phyloP scores from a whole-genome alignment of 2,888 invertebrate species.

The Vesta saturnalis region DNA sequence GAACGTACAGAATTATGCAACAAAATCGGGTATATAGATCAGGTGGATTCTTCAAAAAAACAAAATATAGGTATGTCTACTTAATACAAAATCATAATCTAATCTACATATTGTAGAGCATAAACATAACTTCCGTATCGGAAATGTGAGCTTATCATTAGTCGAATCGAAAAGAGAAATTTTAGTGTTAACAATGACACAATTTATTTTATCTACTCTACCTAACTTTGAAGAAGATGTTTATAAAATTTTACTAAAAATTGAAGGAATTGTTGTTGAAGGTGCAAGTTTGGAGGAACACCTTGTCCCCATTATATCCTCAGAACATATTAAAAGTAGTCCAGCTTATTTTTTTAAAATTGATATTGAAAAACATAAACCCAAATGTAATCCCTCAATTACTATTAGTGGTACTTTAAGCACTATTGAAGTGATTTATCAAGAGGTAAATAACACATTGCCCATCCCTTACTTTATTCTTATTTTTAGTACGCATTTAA shows the following conservation, averaged over 20 bases:
- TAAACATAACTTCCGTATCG: conserved; percentile 78
- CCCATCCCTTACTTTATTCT: background rate
- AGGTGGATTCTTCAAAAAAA: conserved; percentile 41
- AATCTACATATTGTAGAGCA: conserved; percentile 66
- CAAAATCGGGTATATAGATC: conserved; percentile 55
- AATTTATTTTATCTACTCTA: conserved; percentile 64
- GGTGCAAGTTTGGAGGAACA: conserved; percentile 79
- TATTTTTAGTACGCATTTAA: conserved; percentile 73
- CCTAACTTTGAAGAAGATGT: conserved; percentile 53
- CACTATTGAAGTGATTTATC: conserved; percentile 79
- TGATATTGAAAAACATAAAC: conserved; percentile 78
- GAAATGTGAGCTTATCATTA: conserved; percentile 76
- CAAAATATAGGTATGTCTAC: conserved; percentile 46
- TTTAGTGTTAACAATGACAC: conserved; percentile 75
- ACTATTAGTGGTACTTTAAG: conserved; percentile 75
- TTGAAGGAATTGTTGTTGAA: conserved; percentile 81
- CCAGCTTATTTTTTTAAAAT: conserved; percentile 77
- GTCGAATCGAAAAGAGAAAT: conserved; percentile 74
- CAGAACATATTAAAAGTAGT: conserved; percentile 70
- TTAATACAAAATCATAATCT: conserved; percentile 31
- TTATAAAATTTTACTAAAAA: conserved; percentile 55
- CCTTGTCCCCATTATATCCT: conserved; percentile 74
- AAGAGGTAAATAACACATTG: conserved; percentile 70
- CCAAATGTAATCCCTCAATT: conserved; percentile 72
- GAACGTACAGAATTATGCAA: conserved; percentile 58